Evolutionary conservation across 2,113 vertebrate species (phyloP).

Genomic region (Lontra canadensis): DNA sequence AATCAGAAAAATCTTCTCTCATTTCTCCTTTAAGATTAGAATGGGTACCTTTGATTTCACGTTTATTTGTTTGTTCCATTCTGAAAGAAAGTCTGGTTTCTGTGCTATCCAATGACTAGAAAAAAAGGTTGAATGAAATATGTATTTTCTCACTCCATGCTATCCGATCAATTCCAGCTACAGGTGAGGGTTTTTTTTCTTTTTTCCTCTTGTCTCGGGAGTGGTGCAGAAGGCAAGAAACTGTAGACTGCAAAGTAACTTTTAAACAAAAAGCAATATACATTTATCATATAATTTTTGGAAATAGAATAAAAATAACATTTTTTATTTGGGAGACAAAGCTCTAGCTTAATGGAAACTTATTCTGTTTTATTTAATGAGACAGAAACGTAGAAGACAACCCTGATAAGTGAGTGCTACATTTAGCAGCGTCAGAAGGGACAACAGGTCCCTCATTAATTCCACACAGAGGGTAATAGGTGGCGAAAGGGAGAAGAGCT

Average conservation of each 20-base stretch:
- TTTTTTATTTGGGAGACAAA: slow-evolving; percentile 11
- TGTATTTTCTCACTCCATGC: not conserved
- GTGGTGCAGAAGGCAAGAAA: not conserved
- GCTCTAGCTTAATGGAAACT: not conserved
- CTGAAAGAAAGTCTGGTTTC: slow-evolving; percentile 52
- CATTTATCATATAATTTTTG: not conserved
- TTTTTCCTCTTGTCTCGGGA: not conserved
- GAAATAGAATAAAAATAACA: not conserved
- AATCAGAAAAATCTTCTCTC: slow-evolving; percentile 22
- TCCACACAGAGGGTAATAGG: not conserved
- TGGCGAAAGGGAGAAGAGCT: not conserved
- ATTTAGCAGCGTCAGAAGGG: not conserved
- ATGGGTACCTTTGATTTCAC: not conserved
- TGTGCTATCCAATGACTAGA: not conserved
- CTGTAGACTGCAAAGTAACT: not conserved
- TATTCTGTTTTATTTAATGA: not conserved
- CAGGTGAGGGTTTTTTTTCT: not conserved
- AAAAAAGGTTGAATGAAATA: slow-evolving; percentile 14
- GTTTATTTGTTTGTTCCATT: not conserved
- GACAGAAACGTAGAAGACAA: not conserved
- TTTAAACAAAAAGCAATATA: slow-evolving; percentile 20
- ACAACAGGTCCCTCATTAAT: not conserved
- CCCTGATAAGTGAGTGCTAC: not conserved
- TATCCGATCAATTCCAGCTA: not conserved
- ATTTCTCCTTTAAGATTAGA: not conserved